phyloP scores from a whole-genome alignment of 2,888 invertebrate species.

The Steinernema hermaphroditum region DNA sequence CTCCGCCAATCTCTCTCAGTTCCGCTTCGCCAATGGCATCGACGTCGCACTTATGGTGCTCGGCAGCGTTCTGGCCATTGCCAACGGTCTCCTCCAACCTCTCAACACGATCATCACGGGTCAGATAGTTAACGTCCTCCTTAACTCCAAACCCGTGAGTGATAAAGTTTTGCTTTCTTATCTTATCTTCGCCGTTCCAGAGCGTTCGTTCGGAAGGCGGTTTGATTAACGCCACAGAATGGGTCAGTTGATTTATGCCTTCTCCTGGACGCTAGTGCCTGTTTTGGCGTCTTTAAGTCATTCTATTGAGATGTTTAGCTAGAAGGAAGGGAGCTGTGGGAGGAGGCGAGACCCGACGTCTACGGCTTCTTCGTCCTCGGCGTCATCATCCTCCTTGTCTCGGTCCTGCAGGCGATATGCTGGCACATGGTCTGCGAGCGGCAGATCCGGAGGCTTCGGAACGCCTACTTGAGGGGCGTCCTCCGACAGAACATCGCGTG shows the following conservation, averaged over 20 bases:
- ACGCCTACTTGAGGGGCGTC: slow-evolving; percentile 66
- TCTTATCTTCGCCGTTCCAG: not conserved
- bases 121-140: slow-evolving; percentile 19
- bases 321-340: slow-evolving; percentile 1
- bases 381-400: not conserved
- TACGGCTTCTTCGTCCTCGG: slow-evolving; percentile 27
- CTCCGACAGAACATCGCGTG: slow-evolving; percentile 67
- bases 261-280: not conserved
- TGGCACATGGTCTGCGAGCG: slow-evolving; percentile 67
- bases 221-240: not conserved
- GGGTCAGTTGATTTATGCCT: not conserved
- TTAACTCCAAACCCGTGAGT: slow-evolving; percentile 8
- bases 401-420: slow-evolving; percentile 57
- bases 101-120: slow-evolving; percentile 23
- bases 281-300: not conserved
- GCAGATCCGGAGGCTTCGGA: slow-evolving; percentile 69
- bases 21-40: slow-evolving; percentile 19
- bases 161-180: not conserved
- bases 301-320: not conserved
- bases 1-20: not conserved
- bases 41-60: not conserved
- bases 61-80: slow-evolving; percentile 1
- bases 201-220: not conserved
- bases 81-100: not conserved
- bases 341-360: slow-evolving; percentile 8